Evolutionary conservation across 2,888 invertebrate species (phyloP), one percentile per base, ranked within the genome.

Genomic region (Chloroclystis v-ata): DNA sequence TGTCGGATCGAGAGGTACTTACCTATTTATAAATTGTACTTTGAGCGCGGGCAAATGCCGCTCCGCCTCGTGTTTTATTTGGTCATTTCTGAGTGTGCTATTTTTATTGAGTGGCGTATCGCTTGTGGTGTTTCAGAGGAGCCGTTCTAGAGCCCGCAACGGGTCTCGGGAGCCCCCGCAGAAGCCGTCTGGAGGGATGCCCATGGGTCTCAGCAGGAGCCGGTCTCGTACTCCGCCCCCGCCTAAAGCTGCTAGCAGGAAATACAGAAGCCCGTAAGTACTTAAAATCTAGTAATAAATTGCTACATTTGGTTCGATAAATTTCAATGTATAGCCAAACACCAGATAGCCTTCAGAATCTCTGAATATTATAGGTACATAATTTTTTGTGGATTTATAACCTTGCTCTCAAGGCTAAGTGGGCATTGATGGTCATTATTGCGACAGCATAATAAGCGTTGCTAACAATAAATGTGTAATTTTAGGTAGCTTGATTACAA

Each of bases 1-100:
- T 87, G 87, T 87, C 87, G 56, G 87, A 87, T 75, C 78, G 85
- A 73, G 87, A 87, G 86, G 87, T 87, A 81, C 74, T 81, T 73
- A n/a, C n/a, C n/a, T 73, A 72, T 67, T 75, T 81, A 75, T 61
- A 65, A 60, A 59, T 63, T 56, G 59, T 60, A 63, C 60, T 60
- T 62, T 45, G 51, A 55, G 47, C 47, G 52, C 45, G 57, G 63
- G 8, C 8, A 2, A 61, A 67, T 67, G 67, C 68, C 62, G 68
- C 66, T 73, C 71, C 75, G 76, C 67, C 75, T 74, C 80, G 77
- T 79, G 77, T 75, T 79, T 74, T 72, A 73, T 78, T 75, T 74
- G 70, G 56, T 62, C 53, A 50, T 43, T 45, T 44, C 44, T 38
- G 54, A 57, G 56, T 60, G 61, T 47, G 60, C 63, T 72, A 60